Conservation (phyloP, 2,113 vertebrate genomes). For the Tupaia tana region DNA sequence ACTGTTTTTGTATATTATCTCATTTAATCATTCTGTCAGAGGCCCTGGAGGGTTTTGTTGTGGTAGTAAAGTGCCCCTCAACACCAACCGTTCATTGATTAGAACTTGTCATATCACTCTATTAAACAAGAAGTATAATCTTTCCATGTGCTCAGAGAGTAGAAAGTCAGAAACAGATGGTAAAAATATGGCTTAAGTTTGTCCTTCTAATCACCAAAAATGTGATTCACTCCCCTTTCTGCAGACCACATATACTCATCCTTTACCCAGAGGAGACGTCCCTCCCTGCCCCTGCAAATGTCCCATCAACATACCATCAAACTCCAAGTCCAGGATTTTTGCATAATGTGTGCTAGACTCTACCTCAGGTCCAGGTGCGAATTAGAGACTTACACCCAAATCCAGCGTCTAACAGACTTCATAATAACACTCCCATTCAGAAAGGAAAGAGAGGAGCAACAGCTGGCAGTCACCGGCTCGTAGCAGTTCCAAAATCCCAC, state of each 20-base stretch:
- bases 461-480: neutral
- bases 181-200: neutral
- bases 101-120: neutral
- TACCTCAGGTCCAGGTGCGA: neutral
- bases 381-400: neutral
- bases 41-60: neutral
- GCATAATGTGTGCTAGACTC: neutral
- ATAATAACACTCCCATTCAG: neutral
- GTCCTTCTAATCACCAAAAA: constrained; percentile 27
- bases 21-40: neutral
- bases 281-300: neutral
- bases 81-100: neutral
- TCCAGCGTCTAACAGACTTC: neutral
- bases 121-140: neutral
- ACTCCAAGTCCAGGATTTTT: neutral
- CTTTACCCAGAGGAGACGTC: neutral
- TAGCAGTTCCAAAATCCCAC: neutral
- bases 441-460: neutral
- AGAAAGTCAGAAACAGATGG: neutral
- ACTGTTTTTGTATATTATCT: neutral
- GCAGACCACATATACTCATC: neutral
- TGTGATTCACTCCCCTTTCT: neutral
- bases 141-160: neutral
- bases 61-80: neutral
- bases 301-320: neutral